Evolutionary conservation across 2,888 invertebrate species (phyloP).

Genomic region (Conus canariensis): DNA sequence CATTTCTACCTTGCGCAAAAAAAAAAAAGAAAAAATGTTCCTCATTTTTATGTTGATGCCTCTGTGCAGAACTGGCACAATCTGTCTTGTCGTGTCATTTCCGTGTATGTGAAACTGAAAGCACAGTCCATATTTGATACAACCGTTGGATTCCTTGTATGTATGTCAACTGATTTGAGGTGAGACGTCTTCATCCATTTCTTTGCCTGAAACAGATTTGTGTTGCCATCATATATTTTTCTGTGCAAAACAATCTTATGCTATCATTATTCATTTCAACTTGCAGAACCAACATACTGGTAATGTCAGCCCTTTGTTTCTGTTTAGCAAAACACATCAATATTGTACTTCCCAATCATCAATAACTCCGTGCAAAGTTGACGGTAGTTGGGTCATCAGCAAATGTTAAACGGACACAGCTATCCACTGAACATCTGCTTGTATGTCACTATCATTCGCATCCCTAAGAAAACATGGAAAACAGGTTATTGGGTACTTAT

Average conservation of each 20-base stretch:
- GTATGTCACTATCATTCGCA: too few species aligned
- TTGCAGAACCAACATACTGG: not conserved
- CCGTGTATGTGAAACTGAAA: not conserved
- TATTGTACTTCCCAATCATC: too few species aligned
- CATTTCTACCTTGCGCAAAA: conserved; percentile 5
- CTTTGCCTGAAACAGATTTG: not conserved
- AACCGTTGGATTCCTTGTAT: not conserved
- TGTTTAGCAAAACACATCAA: too few species aligned
- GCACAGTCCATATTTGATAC: not conserved
- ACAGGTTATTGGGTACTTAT: too few species aligned
- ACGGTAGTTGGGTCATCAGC: too few species aligned
- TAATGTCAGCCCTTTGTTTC: not conserved
- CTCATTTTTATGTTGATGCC: conserved; percentile 19
- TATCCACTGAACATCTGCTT: too few species aligned
- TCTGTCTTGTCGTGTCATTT: not conserved
- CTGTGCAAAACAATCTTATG: not conserved
- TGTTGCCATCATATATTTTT: not conserved
- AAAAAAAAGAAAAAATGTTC: not conserved
- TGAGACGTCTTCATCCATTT: not conserved
- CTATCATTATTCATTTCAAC: not conserved
- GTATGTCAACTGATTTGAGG: not conserved
- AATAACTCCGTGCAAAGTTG: too few species aligned
- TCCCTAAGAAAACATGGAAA: too few species aligned
- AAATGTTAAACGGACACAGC: too few species aligned
- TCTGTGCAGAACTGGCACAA: conserved; percentile 12